Conservation (phyloP, 2,113 vertebrate genomes). For the Callospermophilus lateralis region DNA sequence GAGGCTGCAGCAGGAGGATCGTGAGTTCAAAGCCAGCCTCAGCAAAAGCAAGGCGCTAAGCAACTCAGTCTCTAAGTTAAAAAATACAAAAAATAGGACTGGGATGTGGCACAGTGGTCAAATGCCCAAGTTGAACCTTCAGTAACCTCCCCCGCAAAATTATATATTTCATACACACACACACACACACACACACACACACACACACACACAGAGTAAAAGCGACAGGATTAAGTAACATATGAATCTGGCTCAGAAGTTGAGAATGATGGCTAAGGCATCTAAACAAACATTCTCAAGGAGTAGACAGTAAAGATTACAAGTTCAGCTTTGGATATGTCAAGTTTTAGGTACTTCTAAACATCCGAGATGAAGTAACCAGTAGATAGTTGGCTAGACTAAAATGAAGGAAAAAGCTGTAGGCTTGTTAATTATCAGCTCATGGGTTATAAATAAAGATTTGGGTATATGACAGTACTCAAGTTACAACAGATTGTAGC, state of each 20-base stretch:
- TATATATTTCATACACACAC: too few relatives aligned
- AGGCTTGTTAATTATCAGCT: neutral
- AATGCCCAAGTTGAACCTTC: too few relatives aligned
- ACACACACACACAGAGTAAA: neutral
- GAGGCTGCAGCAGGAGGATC: too few relatives aligned
- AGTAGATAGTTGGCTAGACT: neutral
- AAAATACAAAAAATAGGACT: too few relatives aligned
- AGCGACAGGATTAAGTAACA: neutral
- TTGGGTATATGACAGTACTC: neutral
- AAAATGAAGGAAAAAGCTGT: neutral
- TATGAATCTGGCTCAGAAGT: neutral
- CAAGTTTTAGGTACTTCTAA: neutral
- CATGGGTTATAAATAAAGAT: neutral
- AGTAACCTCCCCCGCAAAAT: too few relatives aligned
- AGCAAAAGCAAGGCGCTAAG: too few relatives aligned
- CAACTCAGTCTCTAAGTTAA: too few relatives aligned
- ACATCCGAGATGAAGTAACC: neutral
- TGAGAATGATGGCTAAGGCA: neutral
- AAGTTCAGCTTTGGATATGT: neutral
- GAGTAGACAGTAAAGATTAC: neutral
- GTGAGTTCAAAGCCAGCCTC: too few relatives aligned
- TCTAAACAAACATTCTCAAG: neutral
- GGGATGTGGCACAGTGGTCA: too few relatives aligned
- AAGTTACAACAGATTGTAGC: neutral
- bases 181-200: neutral